Evolutionary conservation across 2,113 vertebrate species (phyloP).

Genomic region (Pelecanoides urinatrix): DNA sequence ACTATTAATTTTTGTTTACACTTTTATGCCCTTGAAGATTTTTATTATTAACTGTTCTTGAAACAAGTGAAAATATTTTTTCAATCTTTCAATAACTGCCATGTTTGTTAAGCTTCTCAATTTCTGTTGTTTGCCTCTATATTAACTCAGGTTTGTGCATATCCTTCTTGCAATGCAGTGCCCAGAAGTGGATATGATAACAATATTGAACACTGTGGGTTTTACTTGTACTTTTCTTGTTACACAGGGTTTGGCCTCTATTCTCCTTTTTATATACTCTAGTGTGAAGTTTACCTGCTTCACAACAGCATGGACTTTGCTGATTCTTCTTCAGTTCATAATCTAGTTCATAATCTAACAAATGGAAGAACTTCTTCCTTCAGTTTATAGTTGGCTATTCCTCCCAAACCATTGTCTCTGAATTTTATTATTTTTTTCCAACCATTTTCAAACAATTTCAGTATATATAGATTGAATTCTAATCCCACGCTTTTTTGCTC

Average conservation of each 20-base stretch:
- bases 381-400: background rate
- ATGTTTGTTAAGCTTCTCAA: background rate
- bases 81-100: background rate
- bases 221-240: background rate
- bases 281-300: background rate
- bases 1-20: background rate
- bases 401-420: background rate
- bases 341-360: background rate
- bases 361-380: background rate
- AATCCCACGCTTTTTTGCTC: background rate
- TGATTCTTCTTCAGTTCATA: background rate
- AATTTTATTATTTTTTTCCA: background rate
- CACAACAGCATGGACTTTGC: background rate
- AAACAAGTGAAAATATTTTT: background rate
- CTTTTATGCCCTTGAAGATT: background rate
- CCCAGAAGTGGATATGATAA: background rate
- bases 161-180: background rate
- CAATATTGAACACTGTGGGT: accelerated
- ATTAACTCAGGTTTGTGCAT: background rate
- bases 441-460: background rate
- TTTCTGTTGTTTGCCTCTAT: background rate
- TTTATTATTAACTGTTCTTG: background rate
- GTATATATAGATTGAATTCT: background rate
- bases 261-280: background rate
- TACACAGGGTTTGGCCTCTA: accelerated